Base-by-base conservation (phyloP, 2,797 vertebrate species). In the Hypotaenidia okinawae region DNA sequence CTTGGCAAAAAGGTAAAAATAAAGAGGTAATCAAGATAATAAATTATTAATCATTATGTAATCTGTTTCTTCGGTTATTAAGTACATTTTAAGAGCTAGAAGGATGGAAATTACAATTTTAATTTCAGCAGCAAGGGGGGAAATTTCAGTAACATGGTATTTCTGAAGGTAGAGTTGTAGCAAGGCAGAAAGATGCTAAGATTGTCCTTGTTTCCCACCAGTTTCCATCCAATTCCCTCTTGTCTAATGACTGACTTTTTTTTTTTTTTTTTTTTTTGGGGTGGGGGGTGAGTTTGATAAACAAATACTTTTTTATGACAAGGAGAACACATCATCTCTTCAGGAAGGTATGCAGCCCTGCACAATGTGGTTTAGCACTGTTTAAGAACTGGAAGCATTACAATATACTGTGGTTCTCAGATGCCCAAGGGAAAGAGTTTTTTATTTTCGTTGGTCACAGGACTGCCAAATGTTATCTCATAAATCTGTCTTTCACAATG, bases 371-470 rank as follows among this genome's bases (percentile, higher is more conserved):
- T 93, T 96, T 68, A 35, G 61, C 6, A 1, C 67, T 77, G 39
- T 63, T 91, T 82, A 69, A 84, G 67, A 90, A 57, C 57, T 94
- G 89, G 91, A 93, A 88, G 32, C 59, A 33, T 78, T 94, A 94
- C 85, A 94, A 52, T 89, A 30, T 66, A 24, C 63, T 91, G 95
- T 87, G 91, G 95, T 93, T 95, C 95, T 77, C 3, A 1, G 74
- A 84, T 87, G 83, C 89, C 91, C 93, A 93, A 74, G 94, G 93
- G 87, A 95, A 90, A 87, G 43, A 87, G 57, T 61, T 81, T 97
- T 94, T 94, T 95, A 64, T 95, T 94, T 90, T 96, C 3, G 0
- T 89, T 89, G 89, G 93, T 96, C 95, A 91, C 69, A 82, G 59
- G 57, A 76, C 75, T 94, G 91, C 80, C 86, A 90, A 88, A 72